These are phyloP conservation scores for Calephelis virginiensis DNA, from an alignment of 1,140 invertebrate genomes.

Conservation along the genomic window DNA sequence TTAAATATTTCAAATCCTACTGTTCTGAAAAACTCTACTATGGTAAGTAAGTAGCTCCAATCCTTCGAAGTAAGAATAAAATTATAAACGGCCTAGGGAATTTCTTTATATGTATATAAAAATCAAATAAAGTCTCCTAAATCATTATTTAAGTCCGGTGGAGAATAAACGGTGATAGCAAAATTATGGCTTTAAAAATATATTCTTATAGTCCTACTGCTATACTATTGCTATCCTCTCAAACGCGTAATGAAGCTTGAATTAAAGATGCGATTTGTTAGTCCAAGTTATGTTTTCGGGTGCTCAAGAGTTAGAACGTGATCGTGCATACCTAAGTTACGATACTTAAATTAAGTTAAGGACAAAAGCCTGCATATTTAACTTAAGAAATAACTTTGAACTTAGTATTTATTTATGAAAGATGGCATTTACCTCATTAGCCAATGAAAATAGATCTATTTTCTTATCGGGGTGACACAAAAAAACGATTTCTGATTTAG, in stretches of 20 bases:
- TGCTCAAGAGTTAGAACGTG: slow-evolving; percentile 27
- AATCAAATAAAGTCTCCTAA: too few species aligned
- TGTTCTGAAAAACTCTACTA: too few species aligned
- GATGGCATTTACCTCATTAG: too few species aligned
- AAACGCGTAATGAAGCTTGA: slow-evolving; percentile 37
- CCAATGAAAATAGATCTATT: too few species aligned
- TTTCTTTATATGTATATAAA: too few species aligned
- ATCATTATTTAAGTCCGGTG: too few species aligned
- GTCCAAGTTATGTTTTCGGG: slow-evolving; percentile 33
- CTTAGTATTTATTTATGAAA: too few species aligned
- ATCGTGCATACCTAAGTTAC: slow-evolving; percentile 27
- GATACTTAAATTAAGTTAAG: slow-evolving; percentile 20
- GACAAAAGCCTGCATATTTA: slow-evolving; percentile 14
- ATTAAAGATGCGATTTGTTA: slow-evolving; percentile 38
- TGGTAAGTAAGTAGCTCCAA: too few species aligned
- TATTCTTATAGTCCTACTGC: not conserved
- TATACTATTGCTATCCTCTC: slow-evolving; percentile 7
- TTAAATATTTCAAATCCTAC: too few species aligned
- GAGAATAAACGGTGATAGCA: not conserved
- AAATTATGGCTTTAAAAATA: not conserved
- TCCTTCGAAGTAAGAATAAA: too few species aligned
- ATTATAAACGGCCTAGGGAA: too few species aligned
- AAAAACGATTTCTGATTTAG: not conserved
- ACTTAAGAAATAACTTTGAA: not conserved
- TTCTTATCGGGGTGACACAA: not conserved